Evolutionary conservation across 2,888 invertebrate species (phyloP), one percentile per base, ranked within the genome.

Genomic region (Liodrosophila aerea): DNA sequence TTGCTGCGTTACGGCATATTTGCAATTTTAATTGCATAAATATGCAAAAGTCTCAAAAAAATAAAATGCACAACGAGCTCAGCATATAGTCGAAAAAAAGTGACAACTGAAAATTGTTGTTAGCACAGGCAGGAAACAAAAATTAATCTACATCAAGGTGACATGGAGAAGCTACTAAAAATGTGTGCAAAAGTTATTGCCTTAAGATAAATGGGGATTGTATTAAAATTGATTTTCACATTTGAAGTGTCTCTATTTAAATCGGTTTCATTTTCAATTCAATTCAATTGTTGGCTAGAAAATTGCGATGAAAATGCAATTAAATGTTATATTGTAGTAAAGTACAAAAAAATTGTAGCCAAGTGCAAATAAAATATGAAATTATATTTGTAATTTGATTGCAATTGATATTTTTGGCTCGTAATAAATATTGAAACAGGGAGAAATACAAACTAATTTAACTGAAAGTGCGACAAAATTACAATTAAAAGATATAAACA

Each of bases 1-100:
- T 39, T 27, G 43, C 39, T 29, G 39, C 47, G 16, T 47, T 44
- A 46, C 82, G 81, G 62, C 86, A 84, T 86, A 87, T 87, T 87
- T 87, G 87, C 87, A 87, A 87, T 86, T 87, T 87, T 87, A 87
- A 87, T 87, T 87, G 87, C 84, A 72, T 72, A 87, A 86, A 87
- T 87, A 74, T 74, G 68, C 77, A 84, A 78, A 76, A 64, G 64
- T 57, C 57, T 37, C 52, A 46, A 67, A 60, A 72, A 22, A 22
- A 22, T 22, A 22, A 22, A 67, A 51, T 46, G 18, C 40, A 44
- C 39, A 54, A 47, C 53, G 30, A 53, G 29, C 41, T 8, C 45
- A n/a, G 39, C 43, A 39, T 9, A 15, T 12, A 13, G 12, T 5
- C 39, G 18, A 50, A 64, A 51, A 53, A 22, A 11, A 29, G 3